These are phyloP conservation scores for Centropyge bicolor DNA, from an alignment of 2,797 vertebrate species.

Conservation along the genomic window DNA sequence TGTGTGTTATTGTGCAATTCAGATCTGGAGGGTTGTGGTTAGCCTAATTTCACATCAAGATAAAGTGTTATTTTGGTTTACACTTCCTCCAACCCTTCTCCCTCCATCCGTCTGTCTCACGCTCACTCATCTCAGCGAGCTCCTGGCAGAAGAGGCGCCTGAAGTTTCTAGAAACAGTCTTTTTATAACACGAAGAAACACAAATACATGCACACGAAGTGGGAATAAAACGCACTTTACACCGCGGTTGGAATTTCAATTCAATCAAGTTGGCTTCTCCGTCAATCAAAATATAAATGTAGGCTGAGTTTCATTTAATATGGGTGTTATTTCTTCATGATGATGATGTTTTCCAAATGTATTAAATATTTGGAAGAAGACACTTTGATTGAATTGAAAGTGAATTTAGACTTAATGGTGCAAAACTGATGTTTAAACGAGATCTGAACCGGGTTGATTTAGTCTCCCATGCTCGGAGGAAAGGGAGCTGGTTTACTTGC, in stretches of 20 bases:
- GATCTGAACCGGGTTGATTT: not conserved
- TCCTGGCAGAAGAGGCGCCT: slow-evolving; percentile 30
- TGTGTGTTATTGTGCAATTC: slow-evolving; percentile 26
- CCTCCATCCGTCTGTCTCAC: slow-evolving; percentile 47
- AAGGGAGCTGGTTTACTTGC: slow-evolving; percentile 25
- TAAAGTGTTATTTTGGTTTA: slow-evolving; percentile 67
- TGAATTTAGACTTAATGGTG: not conserved
- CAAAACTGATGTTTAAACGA: slow-evolving; percentile 12
- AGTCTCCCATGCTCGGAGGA: slow-evolving; percentile 1
- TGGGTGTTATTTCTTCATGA: not conserved
- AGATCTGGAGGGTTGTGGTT: slow-evolving; percentile 48
- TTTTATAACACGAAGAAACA: slow-evolving; percentile 15
- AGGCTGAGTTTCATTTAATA: not conserved
- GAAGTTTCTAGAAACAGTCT: slow-evolving; percentile 52
- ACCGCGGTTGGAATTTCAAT: not conserved
- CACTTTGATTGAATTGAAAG: not conserved
- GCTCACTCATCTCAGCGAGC: slow-evolving; percentile 52
- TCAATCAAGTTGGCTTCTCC: slow-evolving; percentile 4
- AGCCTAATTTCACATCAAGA: slow-evolving; percentile 62
- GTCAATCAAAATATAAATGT: slow-evolving; percentile 14
- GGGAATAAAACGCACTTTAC: slow-evolving; percentile 18
- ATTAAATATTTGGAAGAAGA: not conserved
- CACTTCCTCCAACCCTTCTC: slow-evolving; percentile 45
- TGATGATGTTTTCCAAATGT: not conserved
- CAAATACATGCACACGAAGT: slow-evolving; percentile 26